Conservation (phyloP, 2,113 vertebrate species). For the Passer montanus region DNA sequence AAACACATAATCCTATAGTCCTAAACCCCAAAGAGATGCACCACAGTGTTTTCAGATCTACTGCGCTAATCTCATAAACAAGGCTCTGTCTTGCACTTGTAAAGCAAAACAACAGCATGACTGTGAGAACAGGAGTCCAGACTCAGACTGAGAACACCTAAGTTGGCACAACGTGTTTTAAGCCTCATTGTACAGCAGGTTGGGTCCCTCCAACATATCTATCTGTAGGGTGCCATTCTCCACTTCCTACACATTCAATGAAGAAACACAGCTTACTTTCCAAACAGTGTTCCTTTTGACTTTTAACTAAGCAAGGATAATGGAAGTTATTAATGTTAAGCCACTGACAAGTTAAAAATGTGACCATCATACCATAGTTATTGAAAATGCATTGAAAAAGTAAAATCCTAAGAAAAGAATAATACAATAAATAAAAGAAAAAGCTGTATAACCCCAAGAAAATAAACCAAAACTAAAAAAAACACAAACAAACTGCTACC, state of each 20-base stretch:
- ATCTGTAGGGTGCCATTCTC: slow-evolving; percentile 1
- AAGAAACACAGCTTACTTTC: slow-evolving; percentile 23
- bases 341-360: neutral
- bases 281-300: slow-evolving; percentile 4
- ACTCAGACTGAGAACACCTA: neutral
- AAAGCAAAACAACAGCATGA: neutral
- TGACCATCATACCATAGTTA: neutral
- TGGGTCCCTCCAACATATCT: neutral
- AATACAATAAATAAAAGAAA: neutral
- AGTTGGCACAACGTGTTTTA: neutral
- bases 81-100: neutral
- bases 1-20: neutral
- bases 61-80: neutral
- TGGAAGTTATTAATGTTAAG: neutral
- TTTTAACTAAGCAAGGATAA: neutral
- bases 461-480: neutral
- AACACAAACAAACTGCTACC: neutral
- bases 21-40: neutral
- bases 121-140: neutral
- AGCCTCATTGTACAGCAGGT: slow-evolving; percentile 37
- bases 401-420: neutral
- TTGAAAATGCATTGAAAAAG: neutral
- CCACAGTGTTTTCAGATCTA: neutral
- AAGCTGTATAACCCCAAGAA: neutral
- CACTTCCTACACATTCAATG: slow-evolving; percentile 18